phyloP scores from a whole-genome alignment of 1,140 invertebrate species.

The Neodiprion fabricii region DNA sequence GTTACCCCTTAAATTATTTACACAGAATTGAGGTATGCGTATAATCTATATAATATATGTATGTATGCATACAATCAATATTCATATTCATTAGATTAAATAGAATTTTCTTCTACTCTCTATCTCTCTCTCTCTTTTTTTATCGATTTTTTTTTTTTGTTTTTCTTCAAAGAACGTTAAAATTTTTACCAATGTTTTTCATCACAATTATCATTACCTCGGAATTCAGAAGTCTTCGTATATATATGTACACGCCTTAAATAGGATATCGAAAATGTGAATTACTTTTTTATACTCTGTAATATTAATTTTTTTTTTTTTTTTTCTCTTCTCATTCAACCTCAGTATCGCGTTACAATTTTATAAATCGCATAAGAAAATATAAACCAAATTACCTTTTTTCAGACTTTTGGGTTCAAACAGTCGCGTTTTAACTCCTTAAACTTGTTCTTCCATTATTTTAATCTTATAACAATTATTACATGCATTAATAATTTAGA shows the following conservation, averaged over 20 bases:
- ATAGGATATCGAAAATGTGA: neutral
- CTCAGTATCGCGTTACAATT: neutral
- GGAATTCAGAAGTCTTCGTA: neutral
- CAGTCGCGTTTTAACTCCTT: slow-evolving; percentile 9
- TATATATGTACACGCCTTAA: neutral
- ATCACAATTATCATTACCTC: neutral
- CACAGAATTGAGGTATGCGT: slow-evolving; percentile 22
- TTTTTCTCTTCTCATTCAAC: neutral
- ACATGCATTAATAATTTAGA: slow-evolving; percentile 31
- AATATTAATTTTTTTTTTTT: neutral
- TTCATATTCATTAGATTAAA: no score
- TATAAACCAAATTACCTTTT: slow-evolving; percentile 34
- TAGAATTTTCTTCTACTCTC: neutral
- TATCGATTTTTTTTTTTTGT: neutral
- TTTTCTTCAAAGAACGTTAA: neutral
- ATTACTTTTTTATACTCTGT: neutral
- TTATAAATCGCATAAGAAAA: slow-evolving; percentile 33
- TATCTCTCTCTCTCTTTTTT: neutral
- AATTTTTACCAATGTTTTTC: neutral
- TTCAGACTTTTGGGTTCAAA: slow-evolving; percentile 35
- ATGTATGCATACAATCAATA: neutral
- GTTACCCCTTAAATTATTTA: slow-evolving; percentile 19
- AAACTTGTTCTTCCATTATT: slow-evolving; percentile 21
- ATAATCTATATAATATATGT: neutral
- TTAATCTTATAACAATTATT: slow-evolving; percentile 12